Evolutionary conservation across 2,113 vertebrate species (phyloP), one percentile per base, ranked within the genome.

Genomic region (Sylvilagus bachmani): DNA sequence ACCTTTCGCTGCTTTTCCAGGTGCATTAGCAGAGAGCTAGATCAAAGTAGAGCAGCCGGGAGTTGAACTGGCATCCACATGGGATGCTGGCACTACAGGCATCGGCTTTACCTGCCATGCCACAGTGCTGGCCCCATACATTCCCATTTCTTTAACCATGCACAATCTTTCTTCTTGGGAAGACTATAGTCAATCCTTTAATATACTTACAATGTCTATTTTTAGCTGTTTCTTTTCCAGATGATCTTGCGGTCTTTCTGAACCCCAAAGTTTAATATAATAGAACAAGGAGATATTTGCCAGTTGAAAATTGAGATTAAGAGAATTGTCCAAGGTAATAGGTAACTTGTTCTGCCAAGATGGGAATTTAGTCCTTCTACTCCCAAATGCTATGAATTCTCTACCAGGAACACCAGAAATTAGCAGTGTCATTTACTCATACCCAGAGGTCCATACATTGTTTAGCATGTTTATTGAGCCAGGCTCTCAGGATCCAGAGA

Each of bases 241-340:
- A 81, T 77, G 3, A 21, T 89, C 53, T 86, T 82, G 49, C 71
- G 53, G 33, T 70, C 53, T 86, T 82, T 89, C 67, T 61, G 85
- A 89, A 94, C 33, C 81, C 78, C 70, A 80, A 51, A 85, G 75
- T 71, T 94, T 87, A 49, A 84, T n/a, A 31, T 78, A 66, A 67
- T n/a, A 89, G 67, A 66, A 96, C 61, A 81, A 93, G 90, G 33
- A 96, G 74, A 78, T 33, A 87, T 69, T 83, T 84, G 71, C 83
- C 82, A 90, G 70, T 67, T 91, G 83, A 93, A 93, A 80, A 93
- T 21, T 87, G 38, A 96, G 44, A 16, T 90, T 93, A 96, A 91
- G 90, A 90, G 38, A 91, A 70, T 95, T 93, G 58, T 31, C 66
- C 44, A 88, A 85, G 87, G 78, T 93, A 93, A 84, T 84, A 88